Conservation (phyloP, 2,797 vertebrate genomes). For the Choloepus didactylus region DNA sequence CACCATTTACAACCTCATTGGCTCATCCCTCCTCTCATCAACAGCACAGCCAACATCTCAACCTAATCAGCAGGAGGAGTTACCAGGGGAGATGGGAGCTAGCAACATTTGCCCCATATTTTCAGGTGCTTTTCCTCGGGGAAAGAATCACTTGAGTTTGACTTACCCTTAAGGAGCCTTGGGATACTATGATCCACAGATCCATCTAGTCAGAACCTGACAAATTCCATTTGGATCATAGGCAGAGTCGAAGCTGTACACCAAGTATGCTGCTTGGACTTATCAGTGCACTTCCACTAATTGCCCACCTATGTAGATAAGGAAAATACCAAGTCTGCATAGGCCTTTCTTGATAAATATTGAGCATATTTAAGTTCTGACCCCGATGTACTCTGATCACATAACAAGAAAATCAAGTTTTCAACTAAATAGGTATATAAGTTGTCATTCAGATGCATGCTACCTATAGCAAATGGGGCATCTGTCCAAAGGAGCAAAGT, state of each 20-base stretch:
- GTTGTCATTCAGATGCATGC: background rate
- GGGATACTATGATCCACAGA: background rate
- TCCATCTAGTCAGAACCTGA: background rate
- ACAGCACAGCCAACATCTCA: background rate
- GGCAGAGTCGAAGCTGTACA: background rate
- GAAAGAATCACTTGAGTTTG: background rate
- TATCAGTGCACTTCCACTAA: background rate
- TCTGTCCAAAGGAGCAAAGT: background rate
- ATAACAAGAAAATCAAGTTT: slow-evolving; percentile 40
- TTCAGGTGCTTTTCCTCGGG: background rate
- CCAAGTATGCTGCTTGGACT: background rate
- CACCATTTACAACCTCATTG: background rate
- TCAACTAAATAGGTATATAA: background rate
- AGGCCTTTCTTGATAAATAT: slow-evolving; percentile 36
- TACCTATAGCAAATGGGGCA: background rate
- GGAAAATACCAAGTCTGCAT: background rate
- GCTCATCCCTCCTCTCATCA: background rate
- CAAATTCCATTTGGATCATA: background rate
- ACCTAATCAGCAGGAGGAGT: background rate
- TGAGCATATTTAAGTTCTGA: background rate
- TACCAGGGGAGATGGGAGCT: background rate
- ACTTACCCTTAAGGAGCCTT: background rate
- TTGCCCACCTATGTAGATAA: background rate
- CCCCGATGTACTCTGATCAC: background rate
- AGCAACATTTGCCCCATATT: background rate